These are phyloP conservation scores for Sciurus niger DNA, from an alignment of 2,113 vertebrate species.

Conservation along the genomic window DNA sequence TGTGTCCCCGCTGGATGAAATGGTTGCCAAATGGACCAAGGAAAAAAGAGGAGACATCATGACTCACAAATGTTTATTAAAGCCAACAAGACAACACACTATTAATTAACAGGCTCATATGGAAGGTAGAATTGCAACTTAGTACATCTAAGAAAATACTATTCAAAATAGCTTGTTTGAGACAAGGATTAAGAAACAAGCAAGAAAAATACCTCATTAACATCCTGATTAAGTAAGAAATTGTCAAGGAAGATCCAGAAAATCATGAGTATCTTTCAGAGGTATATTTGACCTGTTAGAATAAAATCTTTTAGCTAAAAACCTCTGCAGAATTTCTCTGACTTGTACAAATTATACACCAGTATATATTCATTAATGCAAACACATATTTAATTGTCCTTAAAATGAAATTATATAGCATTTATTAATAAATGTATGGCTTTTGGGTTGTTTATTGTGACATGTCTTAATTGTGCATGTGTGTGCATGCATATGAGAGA, in stretches of 20 bases:
- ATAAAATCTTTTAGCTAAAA: constrained; percentile 13
- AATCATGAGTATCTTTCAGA: constrained; percentile 19
- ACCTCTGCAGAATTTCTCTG: constrained; percentile 42
- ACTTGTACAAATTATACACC: constrained; percentile 16
- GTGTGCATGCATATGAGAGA: neutral
- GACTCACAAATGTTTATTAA: constrained; percentile 2
- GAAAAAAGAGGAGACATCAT: constrained; percentile 19
- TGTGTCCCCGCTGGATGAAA: constrained; percentile 18
- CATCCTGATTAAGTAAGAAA: neutral
- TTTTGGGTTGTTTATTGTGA: constrained; percentile 50
- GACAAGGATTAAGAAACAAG: constrained; percentile 19
- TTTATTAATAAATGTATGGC: constrained; percentile 69
- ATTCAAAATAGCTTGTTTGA: constrained; percentile 41
- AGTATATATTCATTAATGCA: constrained; percentile 59
- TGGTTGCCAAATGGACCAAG: constrained; percentile 41
- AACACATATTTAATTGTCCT: constrained; percentile 68
- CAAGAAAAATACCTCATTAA: constrained; percentile 23
- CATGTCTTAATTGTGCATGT: constrained; percentile 22
- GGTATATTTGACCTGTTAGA: neutral
- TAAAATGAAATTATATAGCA: constrained; percentile 69
- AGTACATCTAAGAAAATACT: neutral
- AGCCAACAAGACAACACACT: neutral
- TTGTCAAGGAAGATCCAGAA: constrained; percentile 48
- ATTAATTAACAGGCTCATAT: constrained; percentile 8
- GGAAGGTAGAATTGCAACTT: constrained; percentile 2